Conservation (phyloP, 1,140 invertebrate species). For the Hylyphantes graminicola region DNA sequence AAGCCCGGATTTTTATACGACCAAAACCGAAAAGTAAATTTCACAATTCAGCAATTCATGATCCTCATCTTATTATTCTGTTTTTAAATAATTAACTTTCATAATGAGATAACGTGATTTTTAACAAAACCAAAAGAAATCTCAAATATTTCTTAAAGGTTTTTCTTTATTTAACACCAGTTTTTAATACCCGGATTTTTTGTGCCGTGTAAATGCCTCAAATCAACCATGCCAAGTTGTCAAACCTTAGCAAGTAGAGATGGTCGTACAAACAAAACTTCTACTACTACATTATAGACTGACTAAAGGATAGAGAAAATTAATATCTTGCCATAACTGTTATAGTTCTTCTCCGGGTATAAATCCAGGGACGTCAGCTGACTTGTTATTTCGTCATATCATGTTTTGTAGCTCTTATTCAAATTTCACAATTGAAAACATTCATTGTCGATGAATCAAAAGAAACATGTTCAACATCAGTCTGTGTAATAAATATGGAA, state of each 20-base stretch:
- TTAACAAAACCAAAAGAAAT: too few species aligned
- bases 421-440: constrained; percentile 57
- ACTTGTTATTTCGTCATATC: constrained; percentile 58
- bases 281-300: constrained; percentile 11
- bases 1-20: too few species aligned
- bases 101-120: too few species aligned
- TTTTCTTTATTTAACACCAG: too few species aligned
- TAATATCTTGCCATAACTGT: constrained; percentile 34
- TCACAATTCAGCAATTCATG: too few species aligned
- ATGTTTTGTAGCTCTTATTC: constrained; percentile 58
- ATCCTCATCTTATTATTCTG: too few species aligned
- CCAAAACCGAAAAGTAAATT: too few species aligned
- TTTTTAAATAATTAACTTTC: too few species aligned
- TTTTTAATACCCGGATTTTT: too few species aligned
- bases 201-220: background rate
- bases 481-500: constrained; percentile 59
- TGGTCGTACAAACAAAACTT: background rate
- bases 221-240: constrained; percentile 27
- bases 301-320: constrained; percentile 6
- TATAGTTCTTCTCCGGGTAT: constrained; percentile 30
- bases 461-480: constrained; percentile 55
- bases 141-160: too few species aligned
- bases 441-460: constrained; percentile 57
- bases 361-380: constrained; percentile 22
- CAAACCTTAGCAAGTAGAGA: constrained; percentile 22